Evolutionary conservation across 2,888 invertebrate genomes (phyloP), one percentile per base, ranked within the genome.

Genomic region (Litoditis marina): DNA sequence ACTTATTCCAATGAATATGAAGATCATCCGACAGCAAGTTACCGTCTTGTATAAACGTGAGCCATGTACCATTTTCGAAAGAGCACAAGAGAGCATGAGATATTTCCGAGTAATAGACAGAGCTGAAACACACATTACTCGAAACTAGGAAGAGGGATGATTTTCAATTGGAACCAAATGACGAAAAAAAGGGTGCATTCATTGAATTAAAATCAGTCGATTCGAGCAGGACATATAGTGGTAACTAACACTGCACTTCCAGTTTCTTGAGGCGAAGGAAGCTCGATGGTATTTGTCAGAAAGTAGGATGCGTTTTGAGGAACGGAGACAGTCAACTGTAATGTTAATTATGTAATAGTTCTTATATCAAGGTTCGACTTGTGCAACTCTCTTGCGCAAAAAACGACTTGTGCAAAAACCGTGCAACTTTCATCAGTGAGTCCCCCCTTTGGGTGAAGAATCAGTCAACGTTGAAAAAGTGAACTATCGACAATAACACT

Each of bases 301-400:
- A 70, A 73, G 34, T 63, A 66, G 50, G 70, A 68, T 28, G 65
- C 66, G 47, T 66, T 70, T 59, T 13, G 69, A 13, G 58, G 52
- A 2, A 59, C 8, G 5, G 2, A 4, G 19, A 59, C 36, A 11
- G 32, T 57, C 32, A 65, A 28, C 53, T 44, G 16, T 51, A 36
- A 4, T n/a, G n/a, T n/a, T n/a, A n/a, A n/a, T n/a, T n/a, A n/a
- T n/a, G n/a, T n/a, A n/a, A n/a, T n/a, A n/a, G n/a, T n/a, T n/a
- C n/a, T n/a, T n/a, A n/a, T n/a, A n/a, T n/a, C n/a, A n/a, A n/a
- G n/a, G n/a, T n/a, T n/a, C n/a, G n/a, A n/a, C n/a, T n/a, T n/a
- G n/a, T n/a, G n/a, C n/a, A n/a, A n/a, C n/a, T n/a, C n/a, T n/a
- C n/a, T n/a, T n/a, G n/a, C n/a, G n/a, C n/a, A n/a, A n/a, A n/a